These are phyloP conservation scores for Pinctada fucata DNA, from an alignment of 2,888 invertebrate genomes.

Conservation along the genomic window DNA sequence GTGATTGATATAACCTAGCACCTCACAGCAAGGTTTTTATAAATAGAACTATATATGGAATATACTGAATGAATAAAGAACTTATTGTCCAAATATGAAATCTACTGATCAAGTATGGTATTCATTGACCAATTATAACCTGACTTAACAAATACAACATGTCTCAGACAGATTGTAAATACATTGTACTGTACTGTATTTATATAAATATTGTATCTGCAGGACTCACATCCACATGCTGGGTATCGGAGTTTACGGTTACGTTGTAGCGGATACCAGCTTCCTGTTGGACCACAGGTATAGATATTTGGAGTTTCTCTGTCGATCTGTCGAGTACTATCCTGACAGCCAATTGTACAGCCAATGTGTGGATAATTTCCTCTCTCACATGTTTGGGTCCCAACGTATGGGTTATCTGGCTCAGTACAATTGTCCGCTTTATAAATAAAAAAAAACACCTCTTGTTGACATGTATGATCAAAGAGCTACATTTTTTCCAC, in stretches of 20 bases:
- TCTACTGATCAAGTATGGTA: no score
- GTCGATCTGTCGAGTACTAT: slow-evolving; percentile 34
- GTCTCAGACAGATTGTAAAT: neutral
- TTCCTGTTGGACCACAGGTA: slow-evolving; percentile 97
- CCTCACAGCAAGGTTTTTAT: no score
- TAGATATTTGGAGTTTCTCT: slow-evolving; percentile 91
- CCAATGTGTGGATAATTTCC: slow-evolving; percentile 38
- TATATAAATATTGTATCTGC: no score
- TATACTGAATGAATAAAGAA: no score
- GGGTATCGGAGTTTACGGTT: slow-evolving; percentile 50
- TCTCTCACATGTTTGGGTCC: slow-evolving; percentile 44
- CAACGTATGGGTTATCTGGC: slow-evolving; percentile 50
- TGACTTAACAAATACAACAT: neutral
- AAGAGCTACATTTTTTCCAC: no score
- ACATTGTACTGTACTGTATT: no score
- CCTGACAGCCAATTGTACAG: slow-evolving; percentile 49
- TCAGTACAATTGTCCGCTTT: slow-evolving; percentile 50
- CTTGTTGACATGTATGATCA: no score
- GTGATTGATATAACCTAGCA: no score
- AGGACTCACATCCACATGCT: slow-evolving; percentile 63
- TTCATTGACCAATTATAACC: neutral
- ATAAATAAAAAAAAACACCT: neutral
- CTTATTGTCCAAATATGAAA: no score
- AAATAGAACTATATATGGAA: no score
- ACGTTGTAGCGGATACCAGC: slow-evolving; percentile 82